Evolutionary conservation across 2,888 invertebrate species (phyloP).

Genomic region (Ethmia dodecea): DNA sequence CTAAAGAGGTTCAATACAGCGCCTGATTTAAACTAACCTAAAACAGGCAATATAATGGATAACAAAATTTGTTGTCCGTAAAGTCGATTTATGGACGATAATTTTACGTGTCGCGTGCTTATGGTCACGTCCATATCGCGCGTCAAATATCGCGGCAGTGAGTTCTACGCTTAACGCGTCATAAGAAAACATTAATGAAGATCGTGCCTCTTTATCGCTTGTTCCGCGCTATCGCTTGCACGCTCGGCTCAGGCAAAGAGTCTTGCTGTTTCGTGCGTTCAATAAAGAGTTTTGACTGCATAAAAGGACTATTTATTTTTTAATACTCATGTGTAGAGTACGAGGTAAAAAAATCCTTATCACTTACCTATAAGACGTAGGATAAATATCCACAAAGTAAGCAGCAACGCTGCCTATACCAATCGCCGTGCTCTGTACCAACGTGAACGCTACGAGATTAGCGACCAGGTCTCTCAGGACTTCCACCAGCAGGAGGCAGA

Average conservation of each 20-base stretch:
- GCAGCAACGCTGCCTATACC: slow-evolving; percentile 37
- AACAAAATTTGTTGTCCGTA: neutral
- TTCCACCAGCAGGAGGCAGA: slow-evolving; percentile 72
- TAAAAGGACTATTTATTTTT: neutral
- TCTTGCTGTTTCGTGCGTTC: neutral
- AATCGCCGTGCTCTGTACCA: slow-evolving; percentile 35
- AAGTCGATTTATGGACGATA: neutral
- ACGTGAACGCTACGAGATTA: slow-evolving; percentile 37
- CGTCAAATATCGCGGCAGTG: too few species aligned
- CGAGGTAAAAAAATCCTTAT: too few species aligned
- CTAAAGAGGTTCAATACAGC: too few species aligned
- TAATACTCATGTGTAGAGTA: too few species aligned
- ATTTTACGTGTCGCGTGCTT: neutral
- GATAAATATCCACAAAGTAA: slow-evolving; percentile 50
- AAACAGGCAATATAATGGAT: neutral
- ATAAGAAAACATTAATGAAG: too few species aligned
- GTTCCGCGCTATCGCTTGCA: neutral
- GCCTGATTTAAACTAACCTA: neutral
- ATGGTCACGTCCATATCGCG: too few species aligned
- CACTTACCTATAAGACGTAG: slow-evolving; percentile 43
- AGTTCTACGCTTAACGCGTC: too few species aligned
- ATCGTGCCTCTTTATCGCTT: neutral
- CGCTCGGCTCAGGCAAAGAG: neutral
- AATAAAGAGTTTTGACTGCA: neutral
- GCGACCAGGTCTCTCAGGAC: slow-evolving; percentile 35